Evolutionary conservation across 1,140 invertebrate species (phyloP).

Genomic region (Cydia pomonella): DNA sequence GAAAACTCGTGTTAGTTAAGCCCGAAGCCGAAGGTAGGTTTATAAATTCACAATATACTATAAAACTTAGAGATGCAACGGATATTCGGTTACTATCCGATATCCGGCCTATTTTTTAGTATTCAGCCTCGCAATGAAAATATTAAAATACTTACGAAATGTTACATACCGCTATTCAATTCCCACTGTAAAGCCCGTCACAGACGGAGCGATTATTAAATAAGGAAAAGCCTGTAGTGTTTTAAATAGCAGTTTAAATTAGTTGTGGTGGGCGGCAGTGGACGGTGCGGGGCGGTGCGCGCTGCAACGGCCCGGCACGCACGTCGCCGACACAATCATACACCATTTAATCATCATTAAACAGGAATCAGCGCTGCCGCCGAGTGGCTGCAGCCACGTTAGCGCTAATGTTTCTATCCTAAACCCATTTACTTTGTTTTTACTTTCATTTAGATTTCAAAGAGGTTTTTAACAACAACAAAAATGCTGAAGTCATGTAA

Average conservation of each 20-base stretch:
- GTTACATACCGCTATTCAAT: too few species aligned
- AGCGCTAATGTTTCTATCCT: conserved; percentile 57
- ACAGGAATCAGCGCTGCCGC: conserved; percentile 66
- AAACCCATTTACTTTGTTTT: conserved; percentile 47
- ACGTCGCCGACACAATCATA: conserved; percentile 68
- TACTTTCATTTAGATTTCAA: conserved; percentile 41
- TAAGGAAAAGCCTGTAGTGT: too few species aligned
- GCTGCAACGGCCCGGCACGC: conserved; percentile 45
- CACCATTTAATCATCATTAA: conserved; percentile 78
- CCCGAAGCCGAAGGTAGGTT: too few species aligned
- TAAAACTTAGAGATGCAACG: too few species aligned
- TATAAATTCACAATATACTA: too few species aligned
- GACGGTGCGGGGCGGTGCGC: conserved; percentile 1
- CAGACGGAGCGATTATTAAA: too few species aligned
- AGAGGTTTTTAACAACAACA: conserved; percentile 40
- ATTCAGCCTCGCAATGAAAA: too few species aligned
- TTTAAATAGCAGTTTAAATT: neutral
- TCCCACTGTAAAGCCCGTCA: too few species aligned
- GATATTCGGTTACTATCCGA: too few species aligned
- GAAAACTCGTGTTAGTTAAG: too few species aligned
- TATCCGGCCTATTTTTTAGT: too few species aligned
- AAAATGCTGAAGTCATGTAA: conserved; percentile 1
- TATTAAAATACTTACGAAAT: too few species aligned
- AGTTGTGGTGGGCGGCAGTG: neutral
- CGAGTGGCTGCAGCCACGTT: conserved; percentile 56